Conservation (phyloP, 1,140 invertebrate species). For the Trichonephila inaurata region DNA sequence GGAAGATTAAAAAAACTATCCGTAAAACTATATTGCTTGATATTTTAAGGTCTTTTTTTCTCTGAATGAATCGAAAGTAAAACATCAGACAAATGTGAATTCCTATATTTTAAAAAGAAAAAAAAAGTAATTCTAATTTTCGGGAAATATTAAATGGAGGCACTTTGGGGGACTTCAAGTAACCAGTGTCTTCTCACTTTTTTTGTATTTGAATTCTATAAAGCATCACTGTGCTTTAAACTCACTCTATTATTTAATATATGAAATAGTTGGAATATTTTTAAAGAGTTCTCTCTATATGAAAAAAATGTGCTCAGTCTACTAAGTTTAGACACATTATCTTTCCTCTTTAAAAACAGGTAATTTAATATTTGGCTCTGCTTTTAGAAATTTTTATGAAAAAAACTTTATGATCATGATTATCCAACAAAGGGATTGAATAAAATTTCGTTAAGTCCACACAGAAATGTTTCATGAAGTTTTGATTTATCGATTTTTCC, state of each 20-base stretch:
- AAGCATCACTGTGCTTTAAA: not conserved
- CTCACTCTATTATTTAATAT: not conserved
- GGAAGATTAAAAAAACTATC: too few species aligned
- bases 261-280: not conserved
- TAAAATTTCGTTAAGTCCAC: too few species aligned
- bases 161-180: conserved; percentile 19
- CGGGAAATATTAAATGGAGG: not conserved
- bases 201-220: not conserved
- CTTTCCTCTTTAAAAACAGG: not conserved
- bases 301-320: not conserved
- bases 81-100: not conserved
- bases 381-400: not conserved
- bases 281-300: not conserved
- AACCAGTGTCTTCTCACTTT: not conserved
- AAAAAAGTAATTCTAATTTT: not conserved
- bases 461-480: too few species aligned
- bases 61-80: not conserved
- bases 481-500: too few species aligned
- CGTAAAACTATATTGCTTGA: too few species aligned
- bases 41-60: too few species aligned
- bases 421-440: too few species aligned
- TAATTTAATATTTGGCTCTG: not conserved
- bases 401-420: not conserved
- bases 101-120: not conserved
- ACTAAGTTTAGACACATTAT: conserved; percentile 13